Evolutionary conservation across 2,113 vertebrate species (phyloP), one percentile per base, ranked within the genome.

Genomic region (Sebastes schlegelii): DNA sequence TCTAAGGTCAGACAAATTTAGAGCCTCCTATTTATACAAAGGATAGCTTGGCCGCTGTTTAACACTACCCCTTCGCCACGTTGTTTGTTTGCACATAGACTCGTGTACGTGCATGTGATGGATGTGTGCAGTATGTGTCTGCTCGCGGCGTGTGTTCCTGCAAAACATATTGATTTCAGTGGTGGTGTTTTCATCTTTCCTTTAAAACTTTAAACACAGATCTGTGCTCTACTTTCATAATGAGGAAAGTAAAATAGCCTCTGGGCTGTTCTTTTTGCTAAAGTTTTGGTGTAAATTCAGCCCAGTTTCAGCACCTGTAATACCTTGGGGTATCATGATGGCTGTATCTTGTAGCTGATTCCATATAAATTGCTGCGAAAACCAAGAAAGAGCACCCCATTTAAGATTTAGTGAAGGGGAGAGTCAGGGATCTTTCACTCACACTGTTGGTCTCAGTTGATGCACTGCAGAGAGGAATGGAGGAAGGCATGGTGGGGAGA

Each of bases 1-100:
- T 84, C 79, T 79, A 62, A 91, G 91, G 89, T 93, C 92, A 91
- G 87, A 90, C 82, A 84, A 60, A 89, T 92, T 90, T 87, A 89
- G 90, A 90, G 74, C 16, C 76, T 77, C 13, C 17, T 84, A 19
- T 86, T 86, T 78, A 66, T 45, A 85, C 74, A 34, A 55, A 73
- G 63, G 49, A 62, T 17, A 42, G 69, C 76, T 52, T 54, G 0
- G 69, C n/a, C 26, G 21, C 19, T 78, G 61, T 90, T 83, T 64
- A 48, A 78, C 79, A 70, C 77, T 1, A 21, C 43, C 81, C 83
- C 54, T 54, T 43, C n/a, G 6, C 17, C 34, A 34, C 34, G 34
- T 16, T 76, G 10, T 64, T 48, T 71, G n/a, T 48, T 46, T 48
- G 63, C 14, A 55, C 51, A 19, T 77, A 40, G 51, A 65, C 12